These are phyloP conservation scores for Cryptus viduatorius DNA, from an alignment of 2,888 invertebrate genomes.

Conservation along the genomic window DNA sequence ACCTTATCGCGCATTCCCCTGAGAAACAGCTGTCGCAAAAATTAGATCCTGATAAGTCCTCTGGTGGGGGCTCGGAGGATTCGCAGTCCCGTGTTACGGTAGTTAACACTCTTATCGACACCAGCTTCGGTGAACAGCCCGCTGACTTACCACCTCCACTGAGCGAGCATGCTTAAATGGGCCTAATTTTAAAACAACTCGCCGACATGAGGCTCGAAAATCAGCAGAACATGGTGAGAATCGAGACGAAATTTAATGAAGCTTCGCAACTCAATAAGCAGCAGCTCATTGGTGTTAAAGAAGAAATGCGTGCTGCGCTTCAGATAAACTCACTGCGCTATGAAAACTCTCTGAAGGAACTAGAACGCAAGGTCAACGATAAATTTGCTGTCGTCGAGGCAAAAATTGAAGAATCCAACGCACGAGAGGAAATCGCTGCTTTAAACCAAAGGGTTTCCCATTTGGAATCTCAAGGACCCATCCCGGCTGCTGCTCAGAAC, in stretches of 20 bases:
- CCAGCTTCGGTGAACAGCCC: background rate
- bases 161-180: background rate
- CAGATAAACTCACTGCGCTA: background rate
- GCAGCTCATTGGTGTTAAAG: background rate
- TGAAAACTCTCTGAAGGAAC: background rate
- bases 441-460: background rate
- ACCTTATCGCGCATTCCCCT: background rate
- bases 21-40: background rate
- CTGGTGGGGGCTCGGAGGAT: background rate
- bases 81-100: background rate
- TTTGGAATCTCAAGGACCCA: background rate
- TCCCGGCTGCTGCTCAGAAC: background rate
- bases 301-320: constrained; percentile 3
- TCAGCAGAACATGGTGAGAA: background rate
- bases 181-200: background rate
- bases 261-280: background rate
- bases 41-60: too few species aligned
- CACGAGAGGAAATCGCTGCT: background rate
- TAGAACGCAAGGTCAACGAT: background rate
- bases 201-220: constrained; percentile 5
- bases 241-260: constrained; percentile 1
- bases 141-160: background rate
- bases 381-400: background rate
- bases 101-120: background rate
- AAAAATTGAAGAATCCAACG: background rate